Conservation (phyloP, 2,888 invertebrate genomes). For the Cephus rjabovi region DNA sequence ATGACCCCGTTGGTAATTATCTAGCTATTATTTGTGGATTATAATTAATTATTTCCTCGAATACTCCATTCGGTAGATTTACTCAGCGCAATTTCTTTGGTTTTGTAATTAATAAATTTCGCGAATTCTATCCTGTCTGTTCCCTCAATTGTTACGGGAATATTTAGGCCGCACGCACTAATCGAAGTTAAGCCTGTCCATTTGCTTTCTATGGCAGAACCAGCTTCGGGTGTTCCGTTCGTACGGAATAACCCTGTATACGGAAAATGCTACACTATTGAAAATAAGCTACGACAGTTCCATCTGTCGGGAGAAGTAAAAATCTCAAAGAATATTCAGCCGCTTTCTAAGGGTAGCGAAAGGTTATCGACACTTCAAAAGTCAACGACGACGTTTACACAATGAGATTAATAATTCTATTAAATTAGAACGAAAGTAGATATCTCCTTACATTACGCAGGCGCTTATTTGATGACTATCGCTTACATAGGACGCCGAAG, state of each 20-base stretch:
- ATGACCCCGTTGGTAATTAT: no score
- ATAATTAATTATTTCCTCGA: neutral
- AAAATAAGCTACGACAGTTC: neutral
- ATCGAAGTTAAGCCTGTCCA: neutral
- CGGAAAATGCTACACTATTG: neutral
- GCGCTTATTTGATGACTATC: neutral
- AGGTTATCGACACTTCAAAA: neutral
- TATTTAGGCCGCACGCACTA: neutral
- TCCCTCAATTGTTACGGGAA: neutral
- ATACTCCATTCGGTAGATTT: neutral
- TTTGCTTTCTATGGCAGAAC: neutral
- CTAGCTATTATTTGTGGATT: neutral
- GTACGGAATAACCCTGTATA: neutral
- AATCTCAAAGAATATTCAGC: neutral
- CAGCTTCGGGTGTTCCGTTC: neutral
- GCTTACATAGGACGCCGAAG: neutral
- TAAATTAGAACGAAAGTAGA: neutral
- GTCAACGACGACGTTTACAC: neutral
- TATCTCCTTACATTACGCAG: neutral
- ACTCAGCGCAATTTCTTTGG: neutral
- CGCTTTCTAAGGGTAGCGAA: neutral
- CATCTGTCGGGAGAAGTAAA: neutral
- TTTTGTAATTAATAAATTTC: neutral
- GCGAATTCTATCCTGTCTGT: neutral
- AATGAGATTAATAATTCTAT: neutral